Evolutionary conservation across 2,113 vertebrate genomes (phyloP).

Genomic region (Myanophis thanlyinensis): DNA sequence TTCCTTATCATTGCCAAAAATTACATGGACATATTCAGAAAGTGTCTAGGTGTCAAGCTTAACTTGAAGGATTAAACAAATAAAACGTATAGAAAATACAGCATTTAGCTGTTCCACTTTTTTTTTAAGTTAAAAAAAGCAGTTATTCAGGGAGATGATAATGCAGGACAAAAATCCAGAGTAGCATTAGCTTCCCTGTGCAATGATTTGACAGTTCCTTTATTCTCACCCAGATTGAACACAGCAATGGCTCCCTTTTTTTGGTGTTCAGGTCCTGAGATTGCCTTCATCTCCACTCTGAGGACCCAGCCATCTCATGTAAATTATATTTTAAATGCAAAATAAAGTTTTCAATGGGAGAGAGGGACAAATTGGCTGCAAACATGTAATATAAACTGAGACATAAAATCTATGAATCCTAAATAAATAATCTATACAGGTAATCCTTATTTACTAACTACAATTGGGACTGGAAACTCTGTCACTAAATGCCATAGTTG

Average conservation of each 20-base stretch:
- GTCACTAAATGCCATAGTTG: background rate
- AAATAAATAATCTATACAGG: background rate
- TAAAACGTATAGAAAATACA: background rate
- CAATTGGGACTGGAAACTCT: background rate
- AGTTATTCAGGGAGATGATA: background rate
- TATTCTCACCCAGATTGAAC: background rate
- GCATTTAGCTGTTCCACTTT: background rate
- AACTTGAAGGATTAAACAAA: background rate
- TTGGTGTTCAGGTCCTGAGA: background rate
- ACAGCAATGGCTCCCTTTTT: background rate
- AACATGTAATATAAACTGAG: background rate
- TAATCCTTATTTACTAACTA: background rate
- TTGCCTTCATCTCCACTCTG: background rate
- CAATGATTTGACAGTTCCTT: background rate
- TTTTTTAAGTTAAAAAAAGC: background rate
- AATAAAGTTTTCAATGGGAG: background rate
- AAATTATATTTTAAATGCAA: background rate
- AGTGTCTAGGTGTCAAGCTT: background rate
- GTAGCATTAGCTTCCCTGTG: too few species aligned
- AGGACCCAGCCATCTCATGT: background rate
- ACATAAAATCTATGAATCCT: background rate
- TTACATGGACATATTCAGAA: background rate
- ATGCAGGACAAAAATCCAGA: background rate
- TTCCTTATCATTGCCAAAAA: background rate
- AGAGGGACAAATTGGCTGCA: background rate